Evolutionary conservation across 2,113 vertebrate genomes (phyloP).

Genomic region (Heptranchias perlo): DNA sequence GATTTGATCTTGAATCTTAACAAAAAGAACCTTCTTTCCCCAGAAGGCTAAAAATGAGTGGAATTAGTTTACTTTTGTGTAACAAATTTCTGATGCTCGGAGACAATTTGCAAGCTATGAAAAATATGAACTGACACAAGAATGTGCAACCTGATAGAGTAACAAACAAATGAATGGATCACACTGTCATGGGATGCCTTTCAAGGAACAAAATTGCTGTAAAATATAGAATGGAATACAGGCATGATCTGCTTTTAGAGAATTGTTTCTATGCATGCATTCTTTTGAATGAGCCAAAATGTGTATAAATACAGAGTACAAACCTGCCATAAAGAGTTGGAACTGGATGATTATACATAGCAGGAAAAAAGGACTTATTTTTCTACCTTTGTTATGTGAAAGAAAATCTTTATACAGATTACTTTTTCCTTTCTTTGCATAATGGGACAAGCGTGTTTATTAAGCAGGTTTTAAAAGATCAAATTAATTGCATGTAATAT

Average conservation of each 20-base stretch:
- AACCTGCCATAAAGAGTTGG: constrained; percentile 26
- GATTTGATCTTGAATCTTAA: neutral
- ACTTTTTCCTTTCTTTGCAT: constrained; percentile 37
- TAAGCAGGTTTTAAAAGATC: constrained; percentile 43
- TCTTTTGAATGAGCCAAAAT: constrained; percentile 27
- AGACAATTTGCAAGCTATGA: neutral
- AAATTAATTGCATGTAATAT: constrained; percentile 59
- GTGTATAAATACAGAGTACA: constrained; percentile 32
- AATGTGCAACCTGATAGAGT: neutral
- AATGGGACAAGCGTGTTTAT: constrained; percentile 34
- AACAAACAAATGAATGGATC: neutral
- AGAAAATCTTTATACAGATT: constrained; percentile 37
- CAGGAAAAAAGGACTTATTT: constrained; percentile 43
- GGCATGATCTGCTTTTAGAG: constrained; percentile 3
- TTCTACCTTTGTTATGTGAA: constrained; percentile 64
- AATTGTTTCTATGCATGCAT: neutral
- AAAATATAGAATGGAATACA: neutral
- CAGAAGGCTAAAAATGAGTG: neutral
- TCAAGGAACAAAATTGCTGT: neutral
- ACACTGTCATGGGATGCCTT: neutral
- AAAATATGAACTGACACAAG: neutral
- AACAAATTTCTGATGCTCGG: neutral
- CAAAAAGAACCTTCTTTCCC: neutral
- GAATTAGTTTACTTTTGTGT: neutral
- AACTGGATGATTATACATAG: constrained; percentile 39